A percentile compares a stretch with the other conserved stretches of the same genome.
Evolutionary conservation across 2,888 invertebrate species (phyloP).

Genomic region (Linnaemya tessellans): DNA sequence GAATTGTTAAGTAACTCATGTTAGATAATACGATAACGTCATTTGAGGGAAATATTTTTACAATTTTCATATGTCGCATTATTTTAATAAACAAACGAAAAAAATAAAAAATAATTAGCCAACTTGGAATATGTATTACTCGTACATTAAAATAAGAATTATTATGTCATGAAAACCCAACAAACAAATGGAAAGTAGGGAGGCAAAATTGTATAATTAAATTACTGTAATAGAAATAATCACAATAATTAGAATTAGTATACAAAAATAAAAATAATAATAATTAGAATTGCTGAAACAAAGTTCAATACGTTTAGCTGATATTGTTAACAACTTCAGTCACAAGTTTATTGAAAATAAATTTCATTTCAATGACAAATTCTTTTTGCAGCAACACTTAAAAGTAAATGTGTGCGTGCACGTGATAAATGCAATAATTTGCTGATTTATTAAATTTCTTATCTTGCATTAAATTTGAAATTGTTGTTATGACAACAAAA

Average conservation of each 20-base stretch:
- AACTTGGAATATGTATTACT: constrained; percentile 2
- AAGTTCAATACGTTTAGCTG: neutral
- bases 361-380: neutral
- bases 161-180: constrained; percentile 9
- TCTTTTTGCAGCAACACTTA: neutral
- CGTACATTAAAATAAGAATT: neutral
- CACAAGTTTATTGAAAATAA: neutral
- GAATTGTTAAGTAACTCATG: neutral
- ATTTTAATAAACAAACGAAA: constrained; percentile 39
- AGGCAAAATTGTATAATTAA: too few species aligned
- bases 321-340: neutral
- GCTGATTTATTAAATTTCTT: constrained; percentile 44
- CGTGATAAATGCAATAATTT: constrained; percentile 33
- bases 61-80: constrained; percentile 39
- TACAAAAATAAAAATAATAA: too few species aligned
- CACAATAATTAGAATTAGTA: too few species aligned
- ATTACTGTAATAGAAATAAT: too few species aligned
- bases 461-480: constrained; percentile 25
- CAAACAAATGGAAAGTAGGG: too few species aligned
- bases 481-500: constrained; percentile 24
- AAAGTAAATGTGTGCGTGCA: constrained; percentile 14
- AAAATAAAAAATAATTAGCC: constrained; percentile 56
- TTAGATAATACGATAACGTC: constrained; percentile 22
- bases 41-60: constrained; percentile 12
- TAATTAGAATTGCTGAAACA: too few species aligned